Evolutionary conservation across 2,797 vertebrate species (phyloP), one percentile per base, ranked within the genome.

Genomic region (Lindbergichthys nudifrons): DNA sequence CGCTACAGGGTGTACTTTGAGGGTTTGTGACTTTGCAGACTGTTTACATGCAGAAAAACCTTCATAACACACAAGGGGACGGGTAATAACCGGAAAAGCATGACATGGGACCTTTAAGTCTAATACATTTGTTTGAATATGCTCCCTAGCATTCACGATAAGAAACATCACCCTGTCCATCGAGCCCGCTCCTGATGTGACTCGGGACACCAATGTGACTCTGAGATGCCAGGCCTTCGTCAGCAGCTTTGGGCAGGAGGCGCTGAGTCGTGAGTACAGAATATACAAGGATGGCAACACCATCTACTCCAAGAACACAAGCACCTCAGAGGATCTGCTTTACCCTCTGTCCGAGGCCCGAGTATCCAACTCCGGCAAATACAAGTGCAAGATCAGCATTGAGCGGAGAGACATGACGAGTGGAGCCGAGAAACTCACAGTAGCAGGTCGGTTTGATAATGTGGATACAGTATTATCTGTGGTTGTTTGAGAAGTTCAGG

Each of bases 341-440:
- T 91, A 91, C 83, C 41, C 0, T 0, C 88, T 96, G 65, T 12
- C 2, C 0, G 7, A 75, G 0, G 88, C 74, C 70, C 83, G 90
- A 65, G 87, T 90, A 18, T 84, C 68, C 39, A 70, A 94, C 88
- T 84, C 60, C 0, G 94, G 94, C 41, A 90, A 26, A 13, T 96
- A 95, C 57, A 59, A 12, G 15, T 96, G 95, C 66, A 10, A 9
- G 3, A 56, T 94, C 16, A 63, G 0, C 36, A 84, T 87, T 13
- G 7, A 42, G 0, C 50, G 6, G 3, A n/a, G 51, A 16, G 0
- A 1, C 0, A 0, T 0, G 43, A 5, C 1, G 2, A 95, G 93
- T 21, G 0, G 14, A 0, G 0, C 0, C 0, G 0, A 61, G 64
- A 75, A 66, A 2, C 88, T 96, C 47, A 83, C 3, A 3, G 93